Percentiles rank a stretch among this genome's conserved stretches.
Evolutionary conservation across 2,888 invertebrate species (phyloP).

Genomic region (Amiota minor): DNA sequence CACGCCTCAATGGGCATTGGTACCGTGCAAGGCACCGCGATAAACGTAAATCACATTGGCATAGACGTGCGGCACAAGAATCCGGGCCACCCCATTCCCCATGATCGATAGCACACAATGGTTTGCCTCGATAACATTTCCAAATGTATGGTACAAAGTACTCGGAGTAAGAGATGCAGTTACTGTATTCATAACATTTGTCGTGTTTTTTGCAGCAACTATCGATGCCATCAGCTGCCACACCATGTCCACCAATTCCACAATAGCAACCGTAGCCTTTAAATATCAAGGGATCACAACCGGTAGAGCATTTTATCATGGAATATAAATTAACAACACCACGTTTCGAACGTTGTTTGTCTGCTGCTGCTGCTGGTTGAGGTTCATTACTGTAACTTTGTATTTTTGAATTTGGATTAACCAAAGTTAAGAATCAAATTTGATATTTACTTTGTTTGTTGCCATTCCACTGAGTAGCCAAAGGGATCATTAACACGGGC

Average conservation of each 20-base stretch:
- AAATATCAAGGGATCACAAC: constrained; percentile 86
- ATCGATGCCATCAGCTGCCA: constrained; percentile 85
- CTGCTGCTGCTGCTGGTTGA: neutral
- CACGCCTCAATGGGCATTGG: constrained; percentile 82
- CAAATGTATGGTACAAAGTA: constrained; percentile 92
- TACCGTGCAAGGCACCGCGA: constrained; percentile 85
- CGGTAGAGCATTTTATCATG: constrained; percentile 89
- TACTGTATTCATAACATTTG: constrained; percentile 86
- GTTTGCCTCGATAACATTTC: constrained; percentile 86
- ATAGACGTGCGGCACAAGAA: constrained; percentile 84
- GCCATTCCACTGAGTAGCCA: constrained; percentile 72
- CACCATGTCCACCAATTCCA: constrained; percentile 87
- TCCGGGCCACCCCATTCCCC: constrained; percentile 77
- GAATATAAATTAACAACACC: constrained; percentile 87
- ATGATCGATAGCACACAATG: constrained; percentile 80
- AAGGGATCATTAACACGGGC: constrained; percentile 72
- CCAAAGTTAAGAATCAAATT: neutral
- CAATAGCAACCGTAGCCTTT: constrained; percentile 94
- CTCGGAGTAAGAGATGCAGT: constrained; percentile 85
- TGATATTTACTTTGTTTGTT: constrained; percentile 54
- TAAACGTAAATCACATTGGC: constrained; percentile 87
- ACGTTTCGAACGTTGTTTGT: constrained; percentile 78
- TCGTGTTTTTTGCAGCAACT: constrained; percentile 89
- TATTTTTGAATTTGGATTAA: neutral
- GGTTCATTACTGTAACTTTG: neutral